Base-by-base conservation (phyloP, 2,888 invertebrate species). In the Spodoptera exigua region DNA sequence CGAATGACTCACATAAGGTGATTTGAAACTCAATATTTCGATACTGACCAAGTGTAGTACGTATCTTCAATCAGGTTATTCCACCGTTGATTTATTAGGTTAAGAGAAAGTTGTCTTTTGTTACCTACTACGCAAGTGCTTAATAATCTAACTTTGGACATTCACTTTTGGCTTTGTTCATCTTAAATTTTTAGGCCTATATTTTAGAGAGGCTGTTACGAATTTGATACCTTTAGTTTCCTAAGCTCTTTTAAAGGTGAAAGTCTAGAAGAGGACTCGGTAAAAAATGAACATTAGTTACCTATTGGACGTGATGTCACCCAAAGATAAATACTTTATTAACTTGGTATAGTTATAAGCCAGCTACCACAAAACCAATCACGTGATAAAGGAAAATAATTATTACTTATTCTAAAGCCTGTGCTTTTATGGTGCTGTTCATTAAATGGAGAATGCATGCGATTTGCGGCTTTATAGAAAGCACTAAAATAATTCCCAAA, bases 51-150 rank as follows among this genome's bases (percentile, higher is more conserved):
- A 46, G 36, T 57, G 16, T 54, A 18, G 47, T 56, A 49, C 37
- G 35, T 27, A 27, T 66, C 52, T 55, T 44, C 41, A 37, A 57
- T 58, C 52, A 61, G 48, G 18, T 57, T 57, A 48, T 53, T 51
- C 44, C 51, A 13, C 34, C 21, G 34, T 40, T 41, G 34, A 55
- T 40, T 66, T 14, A 65, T 55, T 43, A 27, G 55, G 47, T 62
- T 51, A 53, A 27, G 62, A 65, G 72, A 71, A 71, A 70, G 71
- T 51, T 47, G 54, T 61, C 55, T 66, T 66, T 70, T 59, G 45
- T 58, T 57, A 49, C 44, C 45, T 27, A 9, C 18, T 45, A 7
- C 17, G 10, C 39, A n/a, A 35, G 41, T 39, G 17, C 37, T 41
- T 62, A 57, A 51, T 34, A 56, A 62, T 68, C 43, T 37, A 21